phyloP scores from a whole-genome alignment of 2,113 vertebrate genomes.

The Orcinus orca region DNA sequence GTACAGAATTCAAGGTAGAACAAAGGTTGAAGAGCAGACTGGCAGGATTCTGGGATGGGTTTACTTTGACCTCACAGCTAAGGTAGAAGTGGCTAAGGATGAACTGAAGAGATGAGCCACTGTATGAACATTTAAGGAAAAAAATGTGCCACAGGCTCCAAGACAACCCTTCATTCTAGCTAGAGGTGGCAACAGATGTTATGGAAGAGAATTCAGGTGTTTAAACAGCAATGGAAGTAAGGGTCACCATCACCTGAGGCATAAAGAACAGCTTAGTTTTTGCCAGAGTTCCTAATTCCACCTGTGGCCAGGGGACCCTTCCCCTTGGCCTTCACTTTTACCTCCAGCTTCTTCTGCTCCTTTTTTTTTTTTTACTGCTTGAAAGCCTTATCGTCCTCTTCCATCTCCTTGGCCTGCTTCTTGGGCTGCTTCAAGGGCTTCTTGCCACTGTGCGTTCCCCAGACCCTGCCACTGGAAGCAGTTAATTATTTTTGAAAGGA shows the following conservation, averaged over 20 bases:
- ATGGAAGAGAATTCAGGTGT: not conserved
- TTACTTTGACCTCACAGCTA: not conserved
- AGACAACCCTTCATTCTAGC: not conserved
- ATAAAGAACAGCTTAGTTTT: not conserved
- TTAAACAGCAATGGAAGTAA: not conserved
- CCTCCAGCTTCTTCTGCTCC: constrained; percentile 84
- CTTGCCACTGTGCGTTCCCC: not conserved
- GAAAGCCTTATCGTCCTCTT: constrained; percentile 87
- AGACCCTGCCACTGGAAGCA: not conserved
- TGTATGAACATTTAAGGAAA: not conserved
- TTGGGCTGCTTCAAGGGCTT: not conserved
- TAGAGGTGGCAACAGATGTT: not conserved
- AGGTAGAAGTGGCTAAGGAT: not conserved
- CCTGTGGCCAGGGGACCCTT: not conserved
- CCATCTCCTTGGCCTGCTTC: not conserved
- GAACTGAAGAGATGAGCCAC: not conserved
- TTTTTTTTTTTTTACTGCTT: constrained; percentile 90
- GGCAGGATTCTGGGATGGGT: not conserved
- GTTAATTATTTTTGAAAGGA: not conserved
- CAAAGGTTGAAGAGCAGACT: not conserved
- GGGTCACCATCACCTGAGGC: not conserved
- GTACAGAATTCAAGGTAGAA: not conserved
- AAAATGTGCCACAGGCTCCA: not conserved
- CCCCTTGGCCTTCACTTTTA: constrained; percentile 90
- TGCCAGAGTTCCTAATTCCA: not conserved